Percentiles rank a stretch among this genome's conserved stretches.
These are phyloP conservation scores for Canis aureus DNA, from an alignment of 2,113 vertebrate species.

Conservation along the genomic window DNA sequence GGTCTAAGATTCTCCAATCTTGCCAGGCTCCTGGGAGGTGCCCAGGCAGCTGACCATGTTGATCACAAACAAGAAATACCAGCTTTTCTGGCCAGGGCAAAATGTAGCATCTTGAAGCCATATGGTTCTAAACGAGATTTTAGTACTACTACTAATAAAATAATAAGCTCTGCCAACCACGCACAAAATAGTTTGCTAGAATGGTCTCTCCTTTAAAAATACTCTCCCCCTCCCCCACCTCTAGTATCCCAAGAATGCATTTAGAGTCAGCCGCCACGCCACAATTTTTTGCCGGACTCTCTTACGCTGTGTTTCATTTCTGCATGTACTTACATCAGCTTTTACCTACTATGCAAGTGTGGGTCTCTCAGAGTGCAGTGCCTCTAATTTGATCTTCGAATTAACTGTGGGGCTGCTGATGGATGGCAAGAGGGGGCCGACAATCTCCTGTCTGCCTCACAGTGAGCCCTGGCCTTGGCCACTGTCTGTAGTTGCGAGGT, in stretches of 20 bases:
- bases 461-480: neutral
- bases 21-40: neutral
- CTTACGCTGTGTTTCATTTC: neutral
- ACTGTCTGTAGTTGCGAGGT: neutral
- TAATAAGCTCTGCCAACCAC: neutral
- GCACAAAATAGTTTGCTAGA: slow-evolving; percentile 30
- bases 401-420: neutral
- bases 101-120: neutral
- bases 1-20: neutral
- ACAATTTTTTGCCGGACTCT: neutral
- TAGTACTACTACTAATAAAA: neutral
- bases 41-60: neutral
- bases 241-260: neutral
- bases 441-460: neutral
- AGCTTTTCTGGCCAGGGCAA: neutral
- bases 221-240: neutral
- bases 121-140: neutral
- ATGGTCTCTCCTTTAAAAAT: neutral
- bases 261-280: neutral
- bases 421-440: neutral
- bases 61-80: neutral
- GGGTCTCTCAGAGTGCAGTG: neutral
- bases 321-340: neutral
- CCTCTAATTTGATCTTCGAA: neutral
- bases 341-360: neutral